Evolutionary conservation across 2,888 invertebrate genomes (phyloP), one percentile per base, ranked within the genome.

Genomic region (Graphium colonna): DNA sequence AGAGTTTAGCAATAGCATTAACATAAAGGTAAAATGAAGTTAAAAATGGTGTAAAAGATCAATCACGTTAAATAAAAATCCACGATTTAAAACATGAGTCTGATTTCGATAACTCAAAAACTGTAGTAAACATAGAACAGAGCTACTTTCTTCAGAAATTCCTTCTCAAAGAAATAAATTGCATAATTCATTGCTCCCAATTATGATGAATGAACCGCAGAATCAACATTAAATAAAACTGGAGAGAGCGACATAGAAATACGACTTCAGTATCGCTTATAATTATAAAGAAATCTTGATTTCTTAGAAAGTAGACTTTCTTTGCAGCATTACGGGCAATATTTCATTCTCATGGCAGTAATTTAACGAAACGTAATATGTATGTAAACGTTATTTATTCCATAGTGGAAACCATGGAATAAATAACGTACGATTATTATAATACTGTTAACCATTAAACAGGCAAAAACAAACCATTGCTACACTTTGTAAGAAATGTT

Each of bases 241-340:
- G 8, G 8, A 9, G 10, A 7, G 31, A 31, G 9, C 31, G 3
- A 21, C 21, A 21, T 21, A 21, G 21, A 21, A 21, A 21, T 21
- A 9, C 1, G 9, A 10, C 8, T 31, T 9, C n/a, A 9, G 31
- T 31, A 31, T 10, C 8, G 8, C 9, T 31, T 31, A 31, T 9
- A 31, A 31, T 36, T 36, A 36, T 36, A 36, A 36, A 36, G 36
- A 12, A 36, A 36, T 36, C 12, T 5, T 12, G 12, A 36, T 36
- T 36, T 36, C 36, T 13, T 36, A 36, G 33, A 33, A 36, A 36
- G 12, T 12, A 1, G 55, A 56, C 52, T 64, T 61, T 64, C 63
- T 61, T n/a, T n/a, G n/a, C n/a, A 36, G 1, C 36, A n/a, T 36
- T n/a, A 36, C n/a, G 36, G 9, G 1, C n/a, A 36, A 31, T n/a